phyloP scores from a whole-genome alignment of 2,113 vertebrate genomes.

The Neolamprologus variostigma region DNA sequence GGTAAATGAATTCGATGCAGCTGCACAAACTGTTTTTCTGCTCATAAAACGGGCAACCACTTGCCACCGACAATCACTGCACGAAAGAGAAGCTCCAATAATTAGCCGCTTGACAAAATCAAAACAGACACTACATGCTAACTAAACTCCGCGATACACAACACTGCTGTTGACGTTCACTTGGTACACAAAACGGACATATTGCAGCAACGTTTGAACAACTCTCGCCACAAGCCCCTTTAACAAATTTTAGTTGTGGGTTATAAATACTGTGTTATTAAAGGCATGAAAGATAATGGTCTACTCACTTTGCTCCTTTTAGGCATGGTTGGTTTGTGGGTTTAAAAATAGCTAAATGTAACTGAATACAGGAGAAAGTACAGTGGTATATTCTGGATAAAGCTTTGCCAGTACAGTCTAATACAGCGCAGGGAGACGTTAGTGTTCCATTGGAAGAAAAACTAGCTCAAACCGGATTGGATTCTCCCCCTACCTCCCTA shows the following conservation, averaged over 20 bases:
- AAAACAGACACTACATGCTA: conserved; percentile 26
- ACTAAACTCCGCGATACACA: neutral
- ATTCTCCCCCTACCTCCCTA: conserved; percentile 68
- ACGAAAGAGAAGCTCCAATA: neutral
- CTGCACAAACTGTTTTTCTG: neutral
- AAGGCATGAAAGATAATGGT: conserved; percentile 46
- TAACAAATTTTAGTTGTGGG: neutral
- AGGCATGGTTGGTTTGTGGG: conserved; percentile 74
- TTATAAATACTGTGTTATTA: conserved; percentile 19
- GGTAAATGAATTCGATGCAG: neutral
- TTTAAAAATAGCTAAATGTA: conserved; percentile 4
- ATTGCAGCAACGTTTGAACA: neutral
- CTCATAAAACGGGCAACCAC: neutral
- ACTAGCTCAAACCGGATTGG: conserved; percentile 87
- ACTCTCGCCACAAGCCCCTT: neutral
- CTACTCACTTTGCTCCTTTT: conserved; percentile 80
- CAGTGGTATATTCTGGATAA: conserved; percentile 55
- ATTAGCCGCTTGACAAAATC: conserved; percentile 28
- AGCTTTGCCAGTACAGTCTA: conserved; percentile 66
- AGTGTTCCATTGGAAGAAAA: conserved; percentile 77
- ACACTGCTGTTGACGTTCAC: neutral
- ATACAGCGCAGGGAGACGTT: conserved; percentile 66
- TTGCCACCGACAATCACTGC: conserved; percentile 26
- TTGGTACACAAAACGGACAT: neutral
- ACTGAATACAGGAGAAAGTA: conserved; percentile 28